phyloP scores from a whole-genome alignment of 30 jellyfish, hydroid and myxozoan species.

The Turritopsis rubra region DNA sequence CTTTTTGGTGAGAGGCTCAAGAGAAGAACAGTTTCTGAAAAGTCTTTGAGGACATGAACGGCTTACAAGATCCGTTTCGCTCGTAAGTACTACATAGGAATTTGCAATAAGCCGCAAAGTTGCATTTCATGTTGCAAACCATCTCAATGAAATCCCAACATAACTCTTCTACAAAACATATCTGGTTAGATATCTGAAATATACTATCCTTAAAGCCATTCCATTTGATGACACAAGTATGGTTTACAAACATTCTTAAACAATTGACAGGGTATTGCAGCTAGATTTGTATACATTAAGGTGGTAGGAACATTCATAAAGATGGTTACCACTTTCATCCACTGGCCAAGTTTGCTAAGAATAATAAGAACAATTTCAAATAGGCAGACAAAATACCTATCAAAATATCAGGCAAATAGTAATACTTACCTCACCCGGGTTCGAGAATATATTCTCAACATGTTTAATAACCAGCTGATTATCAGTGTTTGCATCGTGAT shows the following conservation, averaged over 20 bases:
- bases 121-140: not conserved
- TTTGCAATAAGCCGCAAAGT: not conserved
- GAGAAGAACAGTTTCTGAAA: not conserved
- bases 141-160: not conserved
- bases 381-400: not conserved
- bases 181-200: not conserved
- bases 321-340: not conserved
- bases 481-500: too few relatives aligned
- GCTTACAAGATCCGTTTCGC: not conserved
- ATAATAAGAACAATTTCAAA: not conserved
- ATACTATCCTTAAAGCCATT: not conserved
- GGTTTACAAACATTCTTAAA: not conserved
- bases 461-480: too few relatives aligned
- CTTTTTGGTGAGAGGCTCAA: not conserved
- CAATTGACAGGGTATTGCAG: not conserved
- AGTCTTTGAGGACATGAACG: not conserved
- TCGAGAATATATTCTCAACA: too few relatives aligned
- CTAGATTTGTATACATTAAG: not conserved
- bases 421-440: not conserved
- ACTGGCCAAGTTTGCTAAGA: not conserved
- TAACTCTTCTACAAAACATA: not conserved
- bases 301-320: not conserved
- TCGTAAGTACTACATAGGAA: not conserved
- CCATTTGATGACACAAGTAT: not conserved
- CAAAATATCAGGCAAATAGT: not conserved